A percentile compares a stretch with the other conserved stretches of the same genome.
Conservation (phyloP, 2,113 vertebrate species). For the Pomatostomus ruficeps region DNA sequence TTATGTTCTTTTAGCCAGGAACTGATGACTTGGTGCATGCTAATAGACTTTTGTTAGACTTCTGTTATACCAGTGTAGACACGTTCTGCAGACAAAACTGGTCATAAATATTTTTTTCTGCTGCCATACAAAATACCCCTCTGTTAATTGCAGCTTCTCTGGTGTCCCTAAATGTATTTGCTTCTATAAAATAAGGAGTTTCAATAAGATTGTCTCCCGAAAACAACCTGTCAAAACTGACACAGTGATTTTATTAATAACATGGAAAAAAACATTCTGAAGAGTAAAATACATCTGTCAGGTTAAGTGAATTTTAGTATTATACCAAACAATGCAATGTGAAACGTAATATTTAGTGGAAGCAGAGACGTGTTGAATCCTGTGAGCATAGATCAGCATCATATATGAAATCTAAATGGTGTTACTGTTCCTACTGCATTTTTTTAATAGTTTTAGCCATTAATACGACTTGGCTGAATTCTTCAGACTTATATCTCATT, state of each 20-base stretch:
- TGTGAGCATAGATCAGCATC: neutral
- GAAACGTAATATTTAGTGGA: neutral
- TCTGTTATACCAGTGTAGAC: neutral
- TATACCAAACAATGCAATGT: neutral
- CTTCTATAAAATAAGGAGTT: neutral
- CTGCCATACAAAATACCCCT: neutral
- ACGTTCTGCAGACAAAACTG: neutral
- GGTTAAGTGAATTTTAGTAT: neutral
- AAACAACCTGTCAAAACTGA: neutral
- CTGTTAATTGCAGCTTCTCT: neutral
- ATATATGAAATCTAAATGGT: neutral
- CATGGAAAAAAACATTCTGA: neutral
- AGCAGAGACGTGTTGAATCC: neutral
- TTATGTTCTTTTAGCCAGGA: neutral
- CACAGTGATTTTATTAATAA: neutral
- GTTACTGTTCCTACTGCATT: neutral
- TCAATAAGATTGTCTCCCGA: neutral
- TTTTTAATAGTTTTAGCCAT: neutral
- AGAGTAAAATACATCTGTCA: slow-evolving; percentile 10
- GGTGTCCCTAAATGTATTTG: neutral
- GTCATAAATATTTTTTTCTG: neutral
- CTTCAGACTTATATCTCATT: neutral
- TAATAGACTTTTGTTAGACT: neutral
- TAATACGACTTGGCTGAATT: neutral
- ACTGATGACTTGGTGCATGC: neutral